Conservation (phyloP, 2,797 vertebrate species). For the Tragelaphus oryx region DNA sequence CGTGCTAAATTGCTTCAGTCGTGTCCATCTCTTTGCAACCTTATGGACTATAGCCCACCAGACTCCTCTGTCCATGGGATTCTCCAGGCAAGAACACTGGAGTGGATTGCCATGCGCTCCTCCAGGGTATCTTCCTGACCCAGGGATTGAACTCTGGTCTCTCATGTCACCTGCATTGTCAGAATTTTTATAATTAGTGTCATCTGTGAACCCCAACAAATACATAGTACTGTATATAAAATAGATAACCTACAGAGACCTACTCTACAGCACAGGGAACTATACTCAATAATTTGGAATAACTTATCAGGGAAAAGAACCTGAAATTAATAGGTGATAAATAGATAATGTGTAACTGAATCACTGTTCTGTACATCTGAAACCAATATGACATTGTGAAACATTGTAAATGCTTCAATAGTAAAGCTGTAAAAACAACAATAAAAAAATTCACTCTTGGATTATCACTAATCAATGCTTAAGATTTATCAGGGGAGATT, state of each 20-base stretch:
- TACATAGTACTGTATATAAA: background rate
- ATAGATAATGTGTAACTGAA: background rate
- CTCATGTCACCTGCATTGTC: background rate
- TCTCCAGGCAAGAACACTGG: background rate
- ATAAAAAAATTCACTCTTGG: background rate
- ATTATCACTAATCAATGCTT: background rate
- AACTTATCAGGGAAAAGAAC: background rate
- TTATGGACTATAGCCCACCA: accelerated
- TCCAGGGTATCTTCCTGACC: background rate
- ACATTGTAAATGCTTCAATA: background rate
- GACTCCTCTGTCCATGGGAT: background rate
- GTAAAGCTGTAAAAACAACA: background rate
- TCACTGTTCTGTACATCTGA: background rate
- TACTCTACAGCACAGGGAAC: background rate
- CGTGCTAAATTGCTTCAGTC: background rate
- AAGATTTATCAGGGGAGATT: background rate
- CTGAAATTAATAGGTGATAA: background rate
- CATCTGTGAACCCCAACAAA: background rate
- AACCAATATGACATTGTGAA: background rate
- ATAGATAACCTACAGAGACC: background rate
- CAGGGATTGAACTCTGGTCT: background rate
- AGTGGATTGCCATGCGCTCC: background rate
- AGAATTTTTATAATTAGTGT: background rate
- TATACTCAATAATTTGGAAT: background rate
- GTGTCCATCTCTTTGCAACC: background rate